Base-by-base conservation (phyloP, 2,797 vertebrate species). In the Rhincodon typus region DNA sequence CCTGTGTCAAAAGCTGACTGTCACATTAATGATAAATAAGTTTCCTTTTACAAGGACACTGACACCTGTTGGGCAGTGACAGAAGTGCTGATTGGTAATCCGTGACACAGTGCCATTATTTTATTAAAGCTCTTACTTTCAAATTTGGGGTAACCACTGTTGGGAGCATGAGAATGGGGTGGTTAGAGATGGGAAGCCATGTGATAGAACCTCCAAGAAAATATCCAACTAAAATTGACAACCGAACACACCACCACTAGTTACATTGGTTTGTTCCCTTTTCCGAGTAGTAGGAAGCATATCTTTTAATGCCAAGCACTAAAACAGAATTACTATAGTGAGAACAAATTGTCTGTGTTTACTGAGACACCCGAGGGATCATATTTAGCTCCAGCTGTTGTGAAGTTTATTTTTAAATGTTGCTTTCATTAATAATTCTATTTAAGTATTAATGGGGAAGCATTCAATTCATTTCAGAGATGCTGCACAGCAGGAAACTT, bases 371-470 rank as follows among this genome's bases (percentile, higher is more conserved):
- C 57, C 62, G 5, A 91, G 88, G 88, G 30, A 91, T 57, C 88
- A 66, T 57, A 91, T 91, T 91, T 30, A 91, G 62, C 30, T 91
- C 88, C 88, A 91, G 88, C 88, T 91, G 88, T 66, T 91, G 57
- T 19, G 7, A 62, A 66, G 53, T 91, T 66, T 91, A 91, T 91
- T 91, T 91, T 91, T 66, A 91, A 66, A 66, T n/a, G 88, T 62
- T 66, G 88, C 30, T 66, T 91, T 17, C 88, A 91, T 91, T 91
- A 91, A 91, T 66, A 91, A 91, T 91, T 91, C 66, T 91, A 91
- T 34, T 66, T n/a, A 90, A 90, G 88, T 91, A 91, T 91, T 66
- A 91, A 91, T 53, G 30, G 53, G n/a, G 57, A 13, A 91, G 88
- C 30, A 66, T 66, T 34, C 50, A 91, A 66, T 91, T 91, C 34